Evolutionary conservation across 2,797 vertebrate genomes (phyloP), one percentile per base, ranked within the genome.

Genomic region (Hydrocynus forskahlii): DNA sequence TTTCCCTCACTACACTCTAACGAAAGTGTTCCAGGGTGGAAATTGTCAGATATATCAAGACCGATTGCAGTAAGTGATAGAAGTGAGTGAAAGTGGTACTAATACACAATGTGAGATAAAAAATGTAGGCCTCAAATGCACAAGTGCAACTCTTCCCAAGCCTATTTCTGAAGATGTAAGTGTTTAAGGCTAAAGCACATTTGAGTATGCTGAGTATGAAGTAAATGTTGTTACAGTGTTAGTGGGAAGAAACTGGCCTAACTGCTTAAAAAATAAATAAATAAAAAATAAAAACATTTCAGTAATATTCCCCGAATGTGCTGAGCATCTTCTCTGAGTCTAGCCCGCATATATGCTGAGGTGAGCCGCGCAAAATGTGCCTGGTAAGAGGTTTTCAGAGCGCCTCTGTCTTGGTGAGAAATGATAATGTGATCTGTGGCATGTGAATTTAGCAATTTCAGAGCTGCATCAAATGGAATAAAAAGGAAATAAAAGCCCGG

Each of bases 401-500:
- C 63, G 52, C 59, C 66, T 74, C 71, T 80, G 83, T 81, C 77
- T 87, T 78, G 62, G 77, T 87, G 81, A 85, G 84, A 83, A 81
- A 83, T 83, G 66, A 82, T 86, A 84, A 83, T 83, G 77, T 38
- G 60, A 70, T 83, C 48, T 72, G 81, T 84, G 85, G 81, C 64
- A 40, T 76, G 71, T 80, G 64, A 80, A 73, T 81, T 80, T 79
- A 76, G 57, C 83, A 80, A 76, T 83, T 83, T 83, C 71, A 74
- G 83, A 84, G 82, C 77, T 64, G 71, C 80, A 55, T 76, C 72
- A 84, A 75, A 83, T 81, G 71, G 85, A 88, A 88, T 84, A 85
- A 79, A 81, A 80, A 82, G 52, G 68, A 83, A 76, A 85, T 81
- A 83, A 25, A 72, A 60, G 50, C 79, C 81, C 75, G 25, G 80